Conservation (phyloP, 2,113 vertebrate genomes). For the Pelobates fuscus region DNA sequence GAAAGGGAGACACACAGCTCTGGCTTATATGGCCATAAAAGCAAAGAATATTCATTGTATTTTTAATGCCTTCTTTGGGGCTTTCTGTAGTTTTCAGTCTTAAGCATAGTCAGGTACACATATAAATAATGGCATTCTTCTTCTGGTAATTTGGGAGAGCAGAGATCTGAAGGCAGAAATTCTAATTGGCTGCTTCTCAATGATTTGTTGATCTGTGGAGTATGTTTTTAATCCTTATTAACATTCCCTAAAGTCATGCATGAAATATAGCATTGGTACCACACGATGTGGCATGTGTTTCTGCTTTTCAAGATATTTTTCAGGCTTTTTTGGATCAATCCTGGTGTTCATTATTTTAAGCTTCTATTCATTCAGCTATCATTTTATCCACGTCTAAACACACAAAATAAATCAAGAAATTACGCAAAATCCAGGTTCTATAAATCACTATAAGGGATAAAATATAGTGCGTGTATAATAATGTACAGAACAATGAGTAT, state of each 20-base stretch:
- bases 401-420: conserved; percentile 29
- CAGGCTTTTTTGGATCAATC: conserved; percentile 73
- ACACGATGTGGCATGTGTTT: conserved; percentile 81
- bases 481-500: too few species aligned
- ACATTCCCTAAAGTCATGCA: conserved; percentile 85
- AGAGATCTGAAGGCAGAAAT: conserved; percentile 73
- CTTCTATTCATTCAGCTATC: conserved; percentile 16
- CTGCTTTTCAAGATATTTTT: conserved; percentile 85
- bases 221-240: conserved; percentile 92
- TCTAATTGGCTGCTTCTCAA: conserved; percentile 60
- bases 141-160: conserved; percentile 64
- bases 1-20: conserved; percentile 52
- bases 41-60: conserved; percentile 33
- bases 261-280: conserved; percentile 84
- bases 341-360: conserved; percentile 82
- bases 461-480: too few species aligned
- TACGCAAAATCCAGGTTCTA: too few species aligned
- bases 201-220: conserved; percentile 74
- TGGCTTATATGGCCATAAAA: conserved; percentile 45
- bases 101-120: conserved; percentile 40
- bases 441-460: too few species aligned
- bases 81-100: conserved; percentile 54
- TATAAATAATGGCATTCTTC: conserved; percentile 56
- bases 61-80: conserved; percentile 27
- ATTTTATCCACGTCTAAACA: conserved; percentile 2